These are phyloP conservation scores for Siniperca scherzeri DNA, from an alignment of 2,797 vertebrate genomes.

Conservation along the genomic window DNA sequence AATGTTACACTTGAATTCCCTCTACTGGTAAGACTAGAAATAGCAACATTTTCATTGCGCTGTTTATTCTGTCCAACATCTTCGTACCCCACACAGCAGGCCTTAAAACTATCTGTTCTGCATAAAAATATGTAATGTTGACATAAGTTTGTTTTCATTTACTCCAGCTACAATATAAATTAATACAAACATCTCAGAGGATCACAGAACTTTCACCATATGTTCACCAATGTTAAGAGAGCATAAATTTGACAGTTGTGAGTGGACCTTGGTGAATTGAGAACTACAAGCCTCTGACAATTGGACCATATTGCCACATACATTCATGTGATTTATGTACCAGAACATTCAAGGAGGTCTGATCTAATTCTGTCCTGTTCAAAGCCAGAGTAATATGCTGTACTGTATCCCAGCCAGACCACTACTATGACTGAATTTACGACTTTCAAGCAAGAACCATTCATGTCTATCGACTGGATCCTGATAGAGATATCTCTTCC, in stretches of 20 bases:
- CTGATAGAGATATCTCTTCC: conserved; percentile 65
- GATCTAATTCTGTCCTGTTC: conserved; percentile 63
- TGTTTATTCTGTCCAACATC: background rate
- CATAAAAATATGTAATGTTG: conserved; percentile 31
- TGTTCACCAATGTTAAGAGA: conserved; percentile 39
- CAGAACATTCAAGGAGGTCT: conserved; percentile 66
- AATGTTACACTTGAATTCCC: conserved; percentile 4
- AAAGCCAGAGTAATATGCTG: conserved; percentile 53
- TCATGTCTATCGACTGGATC: conserved; percentile 62
- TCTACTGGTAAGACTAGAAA: background rate
- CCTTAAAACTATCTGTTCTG: background rate
- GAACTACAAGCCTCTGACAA: conserved; percentile 41
- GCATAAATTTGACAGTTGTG: conserved; percentile 48
- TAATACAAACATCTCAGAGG: conserved; percentile 29
- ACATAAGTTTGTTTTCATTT: conserved; percentile 38
- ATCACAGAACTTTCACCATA: conserved; percentile 42
- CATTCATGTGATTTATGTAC: conserved; percentile 67
- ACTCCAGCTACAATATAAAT: conserved; percentile 22
- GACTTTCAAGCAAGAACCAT: conserved; percentile 51
- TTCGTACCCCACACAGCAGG: background rate
- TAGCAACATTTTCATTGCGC: background rate
- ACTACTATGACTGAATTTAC: conserved; percentile 70
- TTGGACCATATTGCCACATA: conserved; percentile 49
- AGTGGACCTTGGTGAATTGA: conserved; percentile 55
- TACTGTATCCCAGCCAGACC: conserved; percentile 58